These are phyloP conservation scores for Notamacropus eugenii DNA, from an alignment of 2,797 vertebrate species.

Conservation along the genomic window DNA sequence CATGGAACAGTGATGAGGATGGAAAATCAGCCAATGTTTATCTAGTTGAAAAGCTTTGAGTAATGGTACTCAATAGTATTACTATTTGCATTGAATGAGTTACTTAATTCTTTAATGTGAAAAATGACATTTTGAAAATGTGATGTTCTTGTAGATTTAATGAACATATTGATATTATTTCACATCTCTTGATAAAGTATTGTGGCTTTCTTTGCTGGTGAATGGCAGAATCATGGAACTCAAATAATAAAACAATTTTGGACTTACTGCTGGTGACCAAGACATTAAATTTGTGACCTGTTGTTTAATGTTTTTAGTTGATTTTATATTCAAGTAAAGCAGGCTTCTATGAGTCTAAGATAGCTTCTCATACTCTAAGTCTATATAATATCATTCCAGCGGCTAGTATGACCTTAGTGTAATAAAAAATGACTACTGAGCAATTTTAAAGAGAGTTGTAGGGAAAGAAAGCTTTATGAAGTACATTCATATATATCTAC, in stretches of 20 bases:
- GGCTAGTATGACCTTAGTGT: slow-evolving; percentile 1
- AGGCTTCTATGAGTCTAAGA: background rate
- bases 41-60: background rate
- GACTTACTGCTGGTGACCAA: background rate
- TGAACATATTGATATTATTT: slow-evolving; percentile 22
- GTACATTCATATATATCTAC: background rate
- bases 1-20: background rate
- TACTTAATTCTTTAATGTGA: background rate
- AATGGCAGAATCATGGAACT: background rate
- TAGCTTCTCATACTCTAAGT: slow-evolving; percentile 16
- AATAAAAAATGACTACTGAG: slow-evolving; percentile 15
- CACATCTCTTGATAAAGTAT: background rate
- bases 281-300: background rate
- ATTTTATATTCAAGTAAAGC: slow-evolving; percentile 1
- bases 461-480: slow-evolving; percentile 1
- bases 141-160: background rate
- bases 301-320: background rate
- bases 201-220: background rate
- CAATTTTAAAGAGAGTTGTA: slow-evolving; percentile 3
- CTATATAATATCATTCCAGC: background rate
- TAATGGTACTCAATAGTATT: background rate
- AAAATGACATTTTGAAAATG: slow-evolving; percentile 18
- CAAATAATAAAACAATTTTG: slow-evolving; percentile 38
- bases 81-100: background rate
- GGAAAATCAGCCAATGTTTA: background rate